Conservation (phyloP, 1,140 invertebrate genomes). For the Schlechtendalia chinensis region DNA sequence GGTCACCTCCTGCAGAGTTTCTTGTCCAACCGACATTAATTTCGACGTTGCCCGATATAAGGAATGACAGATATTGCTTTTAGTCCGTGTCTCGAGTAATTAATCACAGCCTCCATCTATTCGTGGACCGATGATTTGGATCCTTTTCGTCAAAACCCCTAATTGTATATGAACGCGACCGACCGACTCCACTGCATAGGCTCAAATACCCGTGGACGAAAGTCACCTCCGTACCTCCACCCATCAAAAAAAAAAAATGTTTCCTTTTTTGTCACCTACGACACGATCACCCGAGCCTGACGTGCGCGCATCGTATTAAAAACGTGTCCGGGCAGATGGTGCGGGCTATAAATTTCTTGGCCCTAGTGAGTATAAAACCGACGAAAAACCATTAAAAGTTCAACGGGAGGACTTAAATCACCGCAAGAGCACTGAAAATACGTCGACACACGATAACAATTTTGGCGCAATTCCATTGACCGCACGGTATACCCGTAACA, state of each 20-base stretch:
- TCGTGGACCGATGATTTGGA: background rate
- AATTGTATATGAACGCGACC: no score
- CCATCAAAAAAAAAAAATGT: no score
- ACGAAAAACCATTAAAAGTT: conserved; percentile 48
- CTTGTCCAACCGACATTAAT: conserved; percentile 14
- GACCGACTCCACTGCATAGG: background rate
- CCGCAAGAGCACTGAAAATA: conserved; percentile 13
- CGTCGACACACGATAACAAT: conserved; percentile 48
- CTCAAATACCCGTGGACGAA: no score
- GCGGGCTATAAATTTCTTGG: conserved; percentile 35
- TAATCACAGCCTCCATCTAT: conserved; percentile 19
- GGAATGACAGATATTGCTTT: conserved; percentile 37
- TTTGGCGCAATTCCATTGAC: conserved; percentile 46
- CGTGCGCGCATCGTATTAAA: conserved; percentile 18
- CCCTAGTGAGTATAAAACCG: conserved; percentile 29
- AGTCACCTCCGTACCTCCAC: no score
- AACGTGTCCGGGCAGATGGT: conserved; percentile 26
- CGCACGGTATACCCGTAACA: background rate
- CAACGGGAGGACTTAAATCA: conserved; percentile 47
- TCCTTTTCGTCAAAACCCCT: conserved; percentile 10
- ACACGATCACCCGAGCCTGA: background rate
- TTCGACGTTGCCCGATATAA: conserved; percentile 24
- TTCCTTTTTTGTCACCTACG: no score
- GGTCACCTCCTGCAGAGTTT: background rate
- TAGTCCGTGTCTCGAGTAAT: background rate